phyloP scores from a whole-genome alignment of 1,140 invertebrate genomes.

The Colletes latitarsis region DNA sequence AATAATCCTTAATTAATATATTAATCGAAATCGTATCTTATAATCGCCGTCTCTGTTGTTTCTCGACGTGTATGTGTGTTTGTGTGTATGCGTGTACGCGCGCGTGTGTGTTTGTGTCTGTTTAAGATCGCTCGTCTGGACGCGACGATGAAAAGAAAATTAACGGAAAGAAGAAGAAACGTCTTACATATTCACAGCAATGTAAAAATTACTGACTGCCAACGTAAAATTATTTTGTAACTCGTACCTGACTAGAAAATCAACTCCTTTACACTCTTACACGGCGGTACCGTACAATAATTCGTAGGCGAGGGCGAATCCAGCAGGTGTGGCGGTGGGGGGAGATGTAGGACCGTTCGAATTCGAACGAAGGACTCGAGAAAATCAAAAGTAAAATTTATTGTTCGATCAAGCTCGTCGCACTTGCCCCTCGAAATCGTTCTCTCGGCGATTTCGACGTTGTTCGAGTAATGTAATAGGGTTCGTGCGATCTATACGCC shows the following conservation, averaged over 20 bases:
- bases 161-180: background rate
- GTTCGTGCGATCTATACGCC: background rate
- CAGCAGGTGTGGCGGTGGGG: background rate
- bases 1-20: conserved; percentile 51
- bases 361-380: no score
- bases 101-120: background rate
- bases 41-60: conserved; percentile 16
- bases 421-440: no score
- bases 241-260: conserved; percentile 59
- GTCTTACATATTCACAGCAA: conserved; percentile 50
- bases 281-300: conserved; percentile 47
- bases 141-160: background rate
- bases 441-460: background rate
- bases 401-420: background rate
- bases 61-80: background rate
- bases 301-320: conserved; percentile 35
- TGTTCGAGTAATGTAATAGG: background rate
- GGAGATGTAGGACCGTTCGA: background rate
- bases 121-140: background rate
- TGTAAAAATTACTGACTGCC: conserved; percentile 38
- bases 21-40: conserved; percentile 52
- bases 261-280: conserved; percentile 44
- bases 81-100: background rate
- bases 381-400: background rate
- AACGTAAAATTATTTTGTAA: conserved; percentile 37